phyloP scores from a whole-genome alignment of 2,113 vertebrate genomes.

The Poeciliopsis prolifica region DNA sequence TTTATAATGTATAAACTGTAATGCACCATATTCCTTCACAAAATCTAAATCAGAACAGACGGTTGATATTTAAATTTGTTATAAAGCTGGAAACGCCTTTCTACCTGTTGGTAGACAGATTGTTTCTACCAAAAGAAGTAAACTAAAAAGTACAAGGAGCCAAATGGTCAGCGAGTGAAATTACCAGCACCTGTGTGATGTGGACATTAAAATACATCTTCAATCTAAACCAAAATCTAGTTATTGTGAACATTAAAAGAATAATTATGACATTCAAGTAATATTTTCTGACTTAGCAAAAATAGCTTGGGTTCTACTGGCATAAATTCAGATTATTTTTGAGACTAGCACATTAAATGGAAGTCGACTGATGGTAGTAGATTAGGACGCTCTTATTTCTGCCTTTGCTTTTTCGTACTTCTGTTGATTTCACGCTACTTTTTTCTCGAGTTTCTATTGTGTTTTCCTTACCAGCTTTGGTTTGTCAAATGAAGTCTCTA shows the following conservation, averaged over 20 bases:
- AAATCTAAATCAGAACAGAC: not conserved
- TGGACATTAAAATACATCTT: too few species aligned
- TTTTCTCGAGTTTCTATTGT: too few species aligned
- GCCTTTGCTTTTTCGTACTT: too few species aligned
- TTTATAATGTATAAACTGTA: conserved; percentile 18
- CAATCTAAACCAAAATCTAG: too few species aligned
- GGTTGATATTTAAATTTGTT: not conserved
- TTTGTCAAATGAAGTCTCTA: too few species aligned
- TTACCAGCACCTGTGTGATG: too few species aligned
- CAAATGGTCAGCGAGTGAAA: not conserved
- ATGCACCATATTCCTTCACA: not conserved
- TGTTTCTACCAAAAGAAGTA: not conserved
- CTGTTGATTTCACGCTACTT: too few species aligned
- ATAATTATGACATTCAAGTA: not conserved
- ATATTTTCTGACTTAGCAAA: too few species aligned
- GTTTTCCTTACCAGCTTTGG: too few species aligned
- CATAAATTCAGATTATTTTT: not conserved
- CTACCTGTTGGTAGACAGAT: not conserved
- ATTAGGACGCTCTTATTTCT: not conserved
- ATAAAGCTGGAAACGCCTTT: not conserved
- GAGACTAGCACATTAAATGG: not conserved
- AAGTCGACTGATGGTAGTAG: not conserved
- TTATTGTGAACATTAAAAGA: not conserved
- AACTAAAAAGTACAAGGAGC: not conserved
- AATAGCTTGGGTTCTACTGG: not conserved